Evolutionary conservation across 2,797 vertebrate species (phyloP), one percentile per base, ranked within the genome.

Genomic region (Prunella strophiata): DNA sequence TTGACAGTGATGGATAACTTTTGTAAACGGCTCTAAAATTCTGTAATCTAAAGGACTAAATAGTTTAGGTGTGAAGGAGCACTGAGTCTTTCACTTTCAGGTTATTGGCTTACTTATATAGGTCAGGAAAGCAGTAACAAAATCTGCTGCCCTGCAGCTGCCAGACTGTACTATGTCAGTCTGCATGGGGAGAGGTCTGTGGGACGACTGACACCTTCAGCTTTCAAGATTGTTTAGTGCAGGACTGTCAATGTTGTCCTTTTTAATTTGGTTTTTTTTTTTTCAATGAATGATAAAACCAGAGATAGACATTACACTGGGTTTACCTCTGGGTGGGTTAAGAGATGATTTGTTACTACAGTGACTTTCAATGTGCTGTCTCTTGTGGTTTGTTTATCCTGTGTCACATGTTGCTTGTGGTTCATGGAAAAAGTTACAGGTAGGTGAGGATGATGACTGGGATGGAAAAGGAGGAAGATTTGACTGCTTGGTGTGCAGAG

Each of bases 141-240:
- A 95, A 85, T 83, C 83, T 88, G 87, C 74, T 87, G 85, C 75
- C 62, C 43, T 78, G 86, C 84, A 91, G 91, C 92, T 94, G 93
- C 72, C 91, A 88, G 78, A 22, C 23, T 88, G 68, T 50, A 40
- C 47, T 54, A 10, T 75, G 75, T 77, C 81, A 88, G 87, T 61
- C 54, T 87, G 82, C 48, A 36, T 4, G 29, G 81, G 42, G 55
- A 82, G 48, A 43, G 22, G 30, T 71, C 86, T 84, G 67, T 1
- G 11, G 59, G 67, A 43, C 1, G 8, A 23, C 68, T 3, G 38
- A 67, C 73, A 83, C 82, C 72, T 89, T 77, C 68, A 79, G 57
- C 87, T 92, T 91, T 92, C 89, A 79, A 14, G 36, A 55, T 19
- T 47, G 12, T 34, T 79, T 85, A 65, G 47, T 80, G 63, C 78